Percentiles rank a stretch among this genome's conserved stretches.
These are phyloP conservation scores for cattle (Bos taurus) DNA, from an alignment of 2,113 vertebrate species.

Conservation along the genomic window DNA sequence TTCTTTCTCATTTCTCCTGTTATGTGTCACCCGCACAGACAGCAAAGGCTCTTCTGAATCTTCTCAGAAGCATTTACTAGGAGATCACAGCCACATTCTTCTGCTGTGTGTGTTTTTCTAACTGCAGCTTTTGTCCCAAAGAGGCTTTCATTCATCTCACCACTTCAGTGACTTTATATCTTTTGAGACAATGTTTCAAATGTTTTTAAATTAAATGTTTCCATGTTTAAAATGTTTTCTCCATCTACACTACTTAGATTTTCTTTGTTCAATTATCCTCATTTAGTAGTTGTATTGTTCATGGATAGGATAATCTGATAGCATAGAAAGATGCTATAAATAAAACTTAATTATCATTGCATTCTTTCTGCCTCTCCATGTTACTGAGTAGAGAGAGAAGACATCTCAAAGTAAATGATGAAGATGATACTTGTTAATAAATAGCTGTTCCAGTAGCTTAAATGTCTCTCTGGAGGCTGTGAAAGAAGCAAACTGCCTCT, in stretches of 20 bases:
- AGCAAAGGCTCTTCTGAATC: background rate
- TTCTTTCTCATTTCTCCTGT: background rate
- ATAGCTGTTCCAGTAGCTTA: background rate
- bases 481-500: background rate
- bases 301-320: background rate
- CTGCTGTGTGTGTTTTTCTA: background rate
- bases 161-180: background rate
- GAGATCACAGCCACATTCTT: background rate
- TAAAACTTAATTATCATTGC: background rate
- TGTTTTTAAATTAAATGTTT: background rate
- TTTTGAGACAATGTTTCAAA: background rate
- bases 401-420: background rate
- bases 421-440: background rate
- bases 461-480: background rate
- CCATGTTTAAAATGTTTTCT: background rate
- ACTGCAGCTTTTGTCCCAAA: background rate
- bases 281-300: background rate
- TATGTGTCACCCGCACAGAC: background rate
- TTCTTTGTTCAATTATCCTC: background rate
- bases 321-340: conserved; percentile 2
- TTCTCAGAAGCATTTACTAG: background rate
- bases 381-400: background rate
- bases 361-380: background rate
- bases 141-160: background rate
- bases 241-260: background rate